A percentile compares a stretch with the other conserved stretches of the same genome.
Evolutionary conservation across 2,888 invertebrate genomes (phyloP).

Genomic region (Aquatica leii): DNA sequence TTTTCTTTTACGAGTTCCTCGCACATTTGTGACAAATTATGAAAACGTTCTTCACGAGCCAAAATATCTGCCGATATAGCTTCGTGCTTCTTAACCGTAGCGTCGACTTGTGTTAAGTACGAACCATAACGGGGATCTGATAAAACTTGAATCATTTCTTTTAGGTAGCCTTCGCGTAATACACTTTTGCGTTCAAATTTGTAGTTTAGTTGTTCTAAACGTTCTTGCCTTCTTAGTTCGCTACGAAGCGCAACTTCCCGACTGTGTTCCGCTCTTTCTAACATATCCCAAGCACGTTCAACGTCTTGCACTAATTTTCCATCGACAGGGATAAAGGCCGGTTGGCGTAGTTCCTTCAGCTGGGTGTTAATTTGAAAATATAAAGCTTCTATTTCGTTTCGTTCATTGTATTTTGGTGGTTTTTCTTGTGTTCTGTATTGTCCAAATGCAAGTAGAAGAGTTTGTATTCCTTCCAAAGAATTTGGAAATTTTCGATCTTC

Average conservation of each 20-base stretch:
- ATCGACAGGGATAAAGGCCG: constrained; percentile 84
- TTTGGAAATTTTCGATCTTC: constrained; percentile 92
- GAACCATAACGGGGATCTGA: constrained; percentile 92
- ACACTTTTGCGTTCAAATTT: constrained; percentile 96
- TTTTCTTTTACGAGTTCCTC: constrained; percentile 90
- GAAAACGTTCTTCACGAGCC: constrained; percentile 91
- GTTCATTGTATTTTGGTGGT: constrained; percentile 96
- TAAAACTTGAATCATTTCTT: constrained; percentile 96
- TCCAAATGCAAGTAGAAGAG: constrained; percentile 88
- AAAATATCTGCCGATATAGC: constrained; percentile 97
- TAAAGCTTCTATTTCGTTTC: constrained; percentile 95
- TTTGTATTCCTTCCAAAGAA: constrained; percentile 92
- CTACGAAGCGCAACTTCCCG: constrained; percentile 92
- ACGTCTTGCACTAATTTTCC: constrained; percentile 94
- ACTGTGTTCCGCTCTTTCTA: constrained; percentile 94
- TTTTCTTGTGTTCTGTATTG: constrained; percentile 97
- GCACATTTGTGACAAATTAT: constrained; percentile 92
- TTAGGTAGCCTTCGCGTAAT: constrained; percentile 92
- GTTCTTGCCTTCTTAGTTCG: constrained; percentile 90
- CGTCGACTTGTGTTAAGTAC: constrained; percentile 92
- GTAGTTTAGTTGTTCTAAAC: constrained; percentile 92
- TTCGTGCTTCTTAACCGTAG: constrained; percentile 97
- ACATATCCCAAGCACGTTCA: constrained; percentile 90
- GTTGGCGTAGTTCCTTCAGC: constrained; percentile 92
- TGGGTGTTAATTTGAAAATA: constrained; percentile 97